Evolutionary conservation across 1,140 invertebrate genomes (phyloP).

Genomic region (Phthorimaea operculella): DNA sequence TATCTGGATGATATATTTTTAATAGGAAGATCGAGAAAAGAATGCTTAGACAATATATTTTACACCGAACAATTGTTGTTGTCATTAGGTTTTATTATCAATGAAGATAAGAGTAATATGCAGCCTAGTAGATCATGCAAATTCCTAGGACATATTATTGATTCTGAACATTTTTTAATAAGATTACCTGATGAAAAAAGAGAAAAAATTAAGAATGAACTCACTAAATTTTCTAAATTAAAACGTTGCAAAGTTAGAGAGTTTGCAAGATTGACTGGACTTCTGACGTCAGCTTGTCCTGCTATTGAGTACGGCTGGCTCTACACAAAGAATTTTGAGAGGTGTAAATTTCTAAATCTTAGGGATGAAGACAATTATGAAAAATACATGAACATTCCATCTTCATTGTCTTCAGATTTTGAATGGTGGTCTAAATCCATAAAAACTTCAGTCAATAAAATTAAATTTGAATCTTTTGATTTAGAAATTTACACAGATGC

Average conservation of each 20-base stretch:
- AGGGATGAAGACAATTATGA: conserved; percentile 6
- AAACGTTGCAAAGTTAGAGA: conserved; percentile 11
- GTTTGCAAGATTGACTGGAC: conserved; percentile 6
- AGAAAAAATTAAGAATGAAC: background rate
- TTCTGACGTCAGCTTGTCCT: conserved; percentile 8
- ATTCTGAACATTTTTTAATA: conserved; percentile 8
- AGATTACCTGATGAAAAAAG: conserved; percentile 4
- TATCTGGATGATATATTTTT: conserved; percentile 19
- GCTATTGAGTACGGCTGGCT: conserved; percentile 12
- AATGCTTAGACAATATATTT: conserved; percentile 12
- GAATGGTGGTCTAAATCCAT: conserved; percentile 10
- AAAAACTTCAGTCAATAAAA: conserved; percentile 3
- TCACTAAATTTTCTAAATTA: background rate
- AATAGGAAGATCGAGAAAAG: conserved; percentile 8
- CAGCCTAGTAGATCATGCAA: background rate
- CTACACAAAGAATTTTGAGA: conserved; percentile 10
- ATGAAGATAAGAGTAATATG: conserved; percentile 6
- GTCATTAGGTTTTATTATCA: conserved; percentile 10
- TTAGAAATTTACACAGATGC: conserved; percentile 4
- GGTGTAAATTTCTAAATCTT: conserved; percentile 9
- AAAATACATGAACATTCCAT: conserved; percentile 7
- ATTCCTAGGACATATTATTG: conserved; percentile 5
- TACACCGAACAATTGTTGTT: background rate
- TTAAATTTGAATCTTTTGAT: conserved; percentile 1
- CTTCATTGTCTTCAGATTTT: conserved; percentile 5